Evolutionary conservation across 1,140 invertebrate species (phyloP).

Genomic region (Drosophila asahinai): DNA sequence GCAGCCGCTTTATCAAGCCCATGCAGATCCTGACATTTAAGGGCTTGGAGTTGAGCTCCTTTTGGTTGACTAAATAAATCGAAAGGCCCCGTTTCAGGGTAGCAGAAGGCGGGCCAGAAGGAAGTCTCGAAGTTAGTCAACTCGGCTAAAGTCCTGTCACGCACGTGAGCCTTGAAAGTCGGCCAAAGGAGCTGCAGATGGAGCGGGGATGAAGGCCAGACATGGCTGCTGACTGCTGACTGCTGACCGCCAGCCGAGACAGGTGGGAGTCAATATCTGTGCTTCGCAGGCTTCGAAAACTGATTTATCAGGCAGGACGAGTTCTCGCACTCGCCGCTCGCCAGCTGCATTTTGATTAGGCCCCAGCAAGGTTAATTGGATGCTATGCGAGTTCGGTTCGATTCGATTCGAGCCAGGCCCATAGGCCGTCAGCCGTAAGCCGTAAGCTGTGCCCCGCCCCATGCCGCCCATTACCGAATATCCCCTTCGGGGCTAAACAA

Average conservation of each 20-base stretch:
- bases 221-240: conserved; percentile 61
- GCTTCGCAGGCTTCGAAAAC: conserved; percentile 17
- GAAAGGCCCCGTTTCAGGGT: conserved; percentile 21
- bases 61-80: conserved; percentile 2
- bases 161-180: conserved; percentile 41
- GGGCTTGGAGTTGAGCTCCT: too few species aligned
- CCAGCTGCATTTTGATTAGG: conserved; percentile 76
- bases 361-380: conserved; percentile 78
- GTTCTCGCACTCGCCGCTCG: conserved; percentile 1
- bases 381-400: conserved; percentile 52
- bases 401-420: conserved; percentile 10
- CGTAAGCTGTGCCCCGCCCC: not conserved
- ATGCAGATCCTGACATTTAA: too few species aligned
- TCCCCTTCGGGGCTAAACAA: conserved; percentile 48
- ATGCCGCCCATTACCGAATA: conserved; percentile 25
- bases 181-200: conserved; percentile 3
- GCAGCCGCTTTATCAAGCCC: too few species aligned
- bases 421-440: conserved; percentile 1
- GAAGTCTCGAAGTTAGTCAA: conserved; percentile 44
- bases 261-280: conserved; percentile 1
- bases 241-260: conserved; percentile 34
- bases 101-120: not conserved
- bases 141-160: conserved; percentile 57
- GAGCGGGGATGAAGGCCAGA: conserved; percentile 26
- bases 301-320: conserved; percentile 40